Base-by-base conservation (phyloP, 2,797 vertebrate species). In the Strix occidentalis region DNA sequence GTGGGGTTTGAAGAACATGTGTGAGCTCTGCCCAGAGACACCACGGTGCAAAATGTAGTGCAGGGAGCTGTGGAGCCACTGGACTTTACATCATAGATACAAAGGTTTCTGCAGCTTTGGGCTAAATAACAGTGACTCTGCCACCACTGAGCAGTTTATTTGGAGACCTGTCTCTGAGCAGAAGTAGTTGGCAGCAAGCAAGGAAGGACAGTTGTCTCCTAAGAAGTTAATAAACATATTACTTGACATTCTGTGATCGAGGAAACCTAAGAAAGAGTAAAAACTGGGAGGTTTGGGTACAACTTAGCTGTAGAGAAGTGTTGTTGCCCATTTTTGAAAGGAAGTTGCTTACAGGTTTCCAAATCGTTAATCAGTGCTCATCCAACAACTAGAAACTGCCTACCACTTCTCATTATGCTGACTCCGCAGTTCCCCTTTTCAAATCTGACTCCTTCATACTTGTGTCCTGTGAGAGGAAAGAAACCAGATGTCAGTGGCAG, bases 351-450 rank as follows among this genome's bases (percentile, higher is more conserved):
- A 46, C 45, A 46, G 45, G 9, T 58, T 76, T 64, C 37, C 51
- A 50, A 35, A 68, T 16, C 1, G 8, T 46, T 58, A 16, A 87
- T 57, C 83, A 4, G 41, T 13, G 13, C 29, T 70, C 68, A 97
- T 65, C 65, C 39, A 61, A 48, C 39, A 48, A 41, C 53, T 61
- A 54, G 35, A 63, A 63, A 8, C 28, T 19, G 53, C 99, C 97
- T 97, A 99, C 99, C 98, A 10, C 99, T 99, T 96, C 99, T 98
- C 99, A 99, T 99, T 87, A 99, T 99, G 98, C 99, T 99, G 63
- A 86, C 99, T 79, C 99, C 98, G 95, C 99, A 99, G 97, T 99
- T 99, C 90, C 99, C 99, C 97, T 99, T 99, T 97, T 99, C 99
- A 97, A 99, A 99, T 97, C 98, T 98, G 88, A 99, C 99, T 95